Conservation (phyloP, 2,113 vertebrate genomes). For the Grammomys surdaster region DNA sequence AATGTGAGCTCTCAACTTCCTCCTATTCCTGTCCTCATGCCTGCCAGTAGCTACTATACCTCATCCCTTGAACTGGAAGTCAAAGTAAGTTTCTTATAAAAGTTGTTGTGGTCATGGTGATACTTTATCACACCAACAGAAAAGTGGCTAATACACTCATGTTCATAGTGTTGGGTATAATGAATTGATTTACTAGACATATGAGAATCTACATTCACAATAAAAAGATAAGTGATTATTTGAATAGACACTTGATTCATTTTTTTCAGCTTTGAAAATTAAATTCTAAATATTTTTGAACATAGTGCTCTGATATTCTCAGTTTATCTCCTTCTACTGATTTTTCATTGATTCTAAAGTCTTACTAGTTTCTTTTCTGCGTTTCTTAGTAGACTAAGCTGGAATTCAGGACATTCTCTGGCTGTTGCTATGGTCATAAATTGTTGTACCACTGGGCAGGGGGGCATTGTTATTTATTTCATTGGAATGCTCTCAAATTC, state of each 20-base stretch:
- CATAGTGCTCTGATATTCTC: neutral
- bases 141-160: neutral
- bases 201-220: conserved; percentile 26
- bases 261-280: conserved; percentile 26
- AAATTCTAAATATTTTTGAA: neutral
- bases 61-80: neutral
- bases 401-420: neutral
- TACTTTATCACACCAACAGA: neutral
- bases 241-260: neutral
- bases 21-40: neutral
- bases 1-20: neutral
- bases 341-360: neutral
- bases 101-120: neutral
- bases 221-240: conserved; percentile 37
- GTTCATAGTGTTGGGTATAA: conserved; percentile 3
- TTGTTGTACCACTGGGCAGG: neutral
- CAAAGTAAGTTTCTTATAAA: neutral
- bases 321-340: neutral
- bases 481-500: neutral
- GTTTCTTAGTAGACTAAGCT: neutral
- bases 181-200: conserved; percentile 19
- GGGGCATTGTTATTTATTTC: neutral
- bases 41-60: neutral
- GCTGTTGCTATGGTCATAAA: neutral
- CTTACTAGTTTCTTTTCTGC: neutral